Percentiles rank a stretch among this genome's conserved stretches.
Evolutionary conservation across 2,113 vertebrate species (phyloP).

Genomic region (Oreotrochilus melanogaster): DNA sequence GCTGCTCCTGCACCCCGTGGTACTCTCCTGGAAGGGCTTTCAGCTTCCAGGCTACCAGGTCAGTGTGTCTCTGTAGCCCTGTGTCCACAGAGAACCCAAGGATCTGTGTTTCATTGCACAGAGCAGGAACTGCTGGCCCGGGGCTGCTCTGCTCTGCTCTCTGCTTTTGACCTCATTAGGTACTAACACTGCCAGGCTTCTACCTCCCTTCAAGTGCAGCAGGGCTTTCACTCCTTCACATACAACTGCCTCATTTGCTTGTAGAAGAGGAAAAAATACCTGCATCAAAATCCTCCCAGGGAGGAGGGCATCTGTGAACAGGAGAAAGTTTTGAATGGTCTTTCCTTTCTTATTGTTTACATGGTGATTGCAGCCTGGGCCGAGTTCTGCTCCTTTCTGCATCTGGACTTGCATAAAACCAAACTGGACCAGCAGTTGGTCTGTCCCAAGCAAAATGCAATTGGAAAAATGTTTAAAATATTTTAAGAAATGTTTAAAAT

Average conservation of each 20-base stretch:
- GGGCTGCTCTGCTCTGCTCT: not conserved
- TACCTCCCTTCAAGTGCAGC: not conserved
- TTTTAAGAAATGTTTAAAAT: no score
- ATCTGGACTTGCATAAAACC: not conserved
- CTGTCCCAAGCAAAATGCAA: not conserved
- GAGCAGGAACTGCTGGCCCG: not conserved
- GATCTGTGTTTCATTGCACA: not conserved
- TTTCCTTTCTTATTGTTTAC: not conserved
- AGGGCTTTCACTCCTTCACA: not conserved
- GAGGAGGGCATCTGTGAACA: not conserved
- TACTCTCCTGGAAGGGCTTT: not conserved
- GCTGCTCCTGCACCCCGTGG: not conserved
- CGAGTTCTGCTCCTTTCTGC: not conserved
- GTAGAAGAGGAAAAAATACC: not conserved
- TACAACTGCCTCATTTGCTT: not conserved
- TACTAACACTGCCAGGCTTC: slow-evolving; percentile 37
- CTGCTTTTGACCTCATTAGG: slow-evolving; percentile 22
- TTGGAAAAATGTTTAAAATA: not conserved
- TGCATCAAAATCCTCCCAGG: not conserved
- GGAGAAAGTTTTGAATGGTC: not conserved
- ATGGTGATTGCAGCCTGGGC: not conserved
- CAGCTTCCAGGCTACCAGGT: not conserved
- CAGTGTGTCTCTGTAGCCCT: rapidly evolving
- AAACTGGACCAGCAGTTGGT: not conserved
- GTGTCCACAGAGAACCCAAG: not conserved